phyloP scores from a whole-genome alignment of 2,113 vertebrate genomes.

The Argyrosomus japonicus region DNA sequence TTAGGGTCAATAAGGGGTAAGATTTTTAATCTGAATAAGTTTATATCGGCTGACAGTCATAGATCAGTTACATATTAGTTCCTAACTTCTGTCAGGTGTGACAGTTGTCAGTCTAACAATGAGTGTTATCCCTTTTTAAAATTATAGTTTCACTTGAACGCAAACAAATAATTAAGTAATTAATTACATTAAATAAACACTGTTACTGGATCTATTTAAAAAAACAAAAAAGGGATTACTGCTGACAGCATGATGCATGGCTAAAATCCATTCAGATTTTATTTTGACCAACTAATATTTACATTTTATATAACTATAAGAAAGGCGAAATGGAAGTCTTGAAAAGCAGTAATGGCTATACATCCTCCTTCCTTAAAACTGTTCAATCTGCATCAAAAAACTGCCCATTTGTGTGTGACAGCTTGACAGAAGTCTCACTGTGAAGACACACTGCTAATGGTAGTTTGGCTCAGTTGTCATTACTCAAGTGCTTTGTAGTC shows the following conservation, averaged over 20 bases:
- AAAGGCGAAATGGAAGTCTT: neutral
- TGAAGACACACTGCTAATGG: slow-evolving; percentile 43
- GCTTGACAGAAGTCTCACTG: slow-evolving; percentile 48
- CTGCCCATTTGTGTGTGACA: slow-evolving; percentile 38
- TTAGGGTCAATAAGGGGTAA: slow-evolving; percentile 9
- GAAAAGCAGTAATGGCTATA: neutral
- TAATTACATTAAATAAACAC: neutral
- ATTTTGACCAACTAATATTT: neutral
- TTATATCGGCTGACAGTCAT: neutral
- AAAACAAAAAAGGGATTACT: neutral
- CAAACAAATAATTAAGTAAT: neutral
- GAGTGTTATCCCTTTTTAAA: neutral
- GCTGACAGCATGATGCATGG: neutral
- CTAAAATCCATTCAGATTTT: slow-evolving; percentile 14
- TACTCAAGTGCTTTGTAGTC: slow-evolving; percentile 43
- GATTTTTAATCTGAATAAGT: slow-evolving; percentile 3
- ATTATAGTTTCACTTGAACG: neutral
- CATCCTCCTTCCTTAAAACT: slow-evolving; percentile 33
- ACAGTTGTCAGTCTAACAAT: neutral
- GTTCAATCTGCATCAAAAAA: slow-evolving; percentile 49
- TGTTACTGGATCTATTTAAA: neutral
- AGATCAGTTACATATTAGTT: slow-evolving; percentile 1
- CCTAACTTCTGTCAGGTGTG: neutral
- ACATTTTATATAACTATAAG: neutral
- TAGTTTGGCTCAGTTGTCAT: slow-evolving; percentile 43